These are phyloP conservation scores for Gryllus bimaculatus DNA, from an alignment of 1,140 invertebrate species.

Conservation along the genomic window DNA sequence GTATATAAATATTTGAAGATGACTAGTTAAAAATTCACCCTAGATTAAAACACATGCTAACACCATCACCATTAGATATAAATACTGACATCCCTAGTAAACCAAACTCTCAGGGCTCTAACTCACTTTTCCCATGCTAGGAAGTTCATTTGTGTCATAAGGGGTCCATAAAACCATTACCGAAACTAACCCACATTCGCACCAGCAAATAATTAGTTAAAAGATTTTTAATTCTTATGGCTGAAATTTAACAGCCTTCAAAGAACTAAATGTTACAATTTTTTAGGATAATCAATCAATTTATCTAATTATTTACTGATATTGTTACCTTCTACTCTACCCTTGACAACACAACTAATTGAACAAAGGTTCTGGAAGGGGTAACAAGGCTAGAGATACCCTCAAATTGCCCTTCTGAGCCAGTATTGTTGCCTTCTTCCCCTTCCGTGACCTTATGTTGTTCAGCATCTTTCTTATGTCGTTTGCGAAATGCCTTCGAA, in stretches of 20 bases:
- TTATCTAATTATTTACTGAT: background rate
- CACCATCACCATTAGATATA: background rate
- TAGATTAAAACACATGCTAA: background rate
- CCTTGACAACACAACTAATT: background rate
- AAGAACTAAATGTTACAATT: background rate
- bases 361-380: background rate
- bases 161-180: background rate
- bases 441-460: background rate
- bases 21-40: background rate
- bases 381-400: constrained; percentile 8
- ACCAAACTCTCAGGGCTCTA: background rate
- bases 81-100: background rate
- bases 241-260: background rate
- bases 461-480: constrained; percentile 44
- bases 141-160: background rate
- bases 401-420: background rate
- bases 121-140: background rate
- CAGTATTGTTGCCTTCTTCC: constrained; percentile 15
- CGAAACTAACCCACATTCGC: background rate
- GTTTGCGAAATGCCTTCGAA: constrained; percentile 57
- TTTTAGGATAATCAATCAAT: too few relatives aligned
- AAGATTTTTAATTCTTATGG: background rate
- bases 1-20: background rate
- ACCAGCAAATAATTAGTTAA: background rate
- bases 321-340: constrained; percentile 1